These are phyloP conservation scores for Stichodactyla mertensii DNA, from an alignment of 64 coral and sea anemone species.

Conservation along the genomic window DNA sequence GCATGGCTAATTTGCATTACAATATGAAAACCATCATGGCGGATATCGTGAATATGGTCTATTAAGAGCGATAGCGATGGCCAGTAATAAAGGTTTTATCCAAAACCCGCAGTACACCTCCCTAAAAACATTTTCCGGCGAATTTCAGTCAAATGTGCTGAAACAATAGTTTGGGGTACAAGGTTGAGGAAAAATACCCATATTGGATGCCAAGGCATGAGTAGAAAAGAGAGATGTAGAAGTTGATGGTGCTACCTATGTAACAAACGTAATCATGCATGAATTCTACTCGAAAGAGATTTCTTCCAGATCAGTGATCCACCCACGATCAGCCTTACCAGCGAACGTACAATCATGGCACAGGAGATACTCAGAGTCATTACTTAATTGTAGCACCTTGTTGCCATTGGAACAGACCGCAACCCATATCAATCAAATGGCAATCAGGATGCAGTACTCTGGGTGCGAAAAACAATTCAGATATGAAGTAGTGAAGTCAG, in stretches of 20 bases:
- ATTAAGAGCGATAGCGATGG: too few species aligned
- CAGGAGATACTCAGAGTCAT: background rate
- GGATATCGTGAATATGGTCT: too few species aligned
- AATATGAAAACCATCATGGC: too few species aligned
- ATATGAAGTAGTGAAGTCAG: background rate
- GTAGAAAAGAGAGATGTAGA: background rate
- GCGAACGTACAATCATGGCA: background rate
- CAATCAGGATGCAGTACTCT: background rate
- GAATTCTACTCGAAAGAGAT: slow-evolving; percentile 21
- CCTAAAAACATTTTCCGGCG: too few species aligned
- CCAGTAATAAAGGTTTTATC: too few species aligned
- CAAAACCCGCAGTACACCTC: too few species aligned
- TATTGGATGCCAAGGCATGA: background rate
- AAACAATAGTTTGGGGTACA: too few species aligned
- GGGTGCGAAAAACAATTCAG: background rate
- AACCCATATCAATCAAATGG: background rate
- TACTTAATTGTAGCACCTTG: background rate
- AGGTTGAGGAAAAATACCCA: background rate
- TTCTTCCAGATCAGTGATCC: background rate
- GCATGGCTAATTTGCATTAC: too few species aligned
- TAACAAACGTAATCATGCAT: background rate
- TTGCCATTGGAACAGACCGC: background rate
- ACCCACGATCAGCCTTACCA: slow-evolving; percentile 20
- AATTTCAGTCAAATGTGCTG: too few species aligned
- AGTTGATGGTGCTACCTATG: background rate